A percentile compares a stretch with the other conserved stretches of the same genome.
Conservation (phyloP, 2,113 vertebrate genomes). For the Arothron firmamentum region DNA sequence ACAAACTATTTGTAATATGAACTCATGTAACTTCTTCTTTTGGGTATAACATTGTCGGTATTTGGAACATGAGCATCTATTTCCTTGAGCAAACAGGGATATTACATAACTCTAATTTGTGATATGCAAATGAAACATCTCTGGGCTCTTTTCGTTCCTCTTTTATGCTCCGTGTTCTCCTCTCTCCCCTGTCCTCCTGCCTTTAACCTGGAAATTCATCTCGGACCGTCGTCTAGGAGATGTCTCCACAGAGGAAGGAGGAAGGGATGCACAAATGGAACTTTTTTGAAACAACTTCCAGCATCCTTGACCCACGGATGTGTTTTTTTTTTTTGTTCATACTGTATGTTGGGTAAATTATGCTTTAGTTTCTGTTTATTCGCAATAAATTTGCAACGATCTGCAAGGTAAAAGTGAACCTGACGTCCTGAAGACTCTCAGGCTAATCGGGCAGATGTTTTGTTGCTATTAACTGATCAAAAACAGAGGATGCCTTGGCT, state of each 20-base stretch:
- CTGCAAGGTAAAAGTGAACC: too few relatives aligned
- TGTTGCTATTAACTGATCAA: too few relatives aligned
- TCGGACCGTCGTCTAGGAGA: background rate
- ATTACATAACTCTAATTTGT: conserved; percentile 34
- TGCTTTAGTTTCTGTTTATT: too few relatives aligned
- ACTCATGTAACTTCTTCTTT: conserved; percentile 8
- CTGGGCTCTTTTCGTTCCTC: background rate
- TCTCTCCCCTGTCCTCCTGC: background rate
- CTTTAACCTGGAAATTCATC: background rate
- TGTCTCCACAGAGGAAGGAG: background rate
- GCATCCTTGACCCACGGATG: too few relatives aligned
- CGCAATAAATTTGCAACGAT: too few relatives aligned
- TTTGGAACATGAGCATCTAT: conserved; percentile 15
- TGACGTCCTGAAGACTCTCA: too few relatives aligned
- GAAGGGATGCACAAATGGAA: background rate
- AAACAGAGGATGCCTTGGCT: too few relatives aligned
- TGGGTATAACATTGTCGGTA: conserved; percentile 9
- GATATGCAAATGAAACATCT: conserved; percentile 26
- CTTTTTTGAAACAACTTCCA: too few relatives aligned
- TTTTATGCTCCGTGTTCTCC: background rate
- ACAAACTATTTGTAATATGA: background rate
- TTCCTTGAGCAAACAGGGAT: conserved; percentile 20
- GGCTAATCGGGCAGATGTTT: too few relatives aligned
- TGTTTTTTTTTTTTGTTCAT: too few relatives aligned
- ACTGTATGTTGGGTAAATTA: too few relatives aligned